Evolutionary conservation across 2,797 vertebrate species (phyloP).

Genomic region (Pterois miles): DNA sequence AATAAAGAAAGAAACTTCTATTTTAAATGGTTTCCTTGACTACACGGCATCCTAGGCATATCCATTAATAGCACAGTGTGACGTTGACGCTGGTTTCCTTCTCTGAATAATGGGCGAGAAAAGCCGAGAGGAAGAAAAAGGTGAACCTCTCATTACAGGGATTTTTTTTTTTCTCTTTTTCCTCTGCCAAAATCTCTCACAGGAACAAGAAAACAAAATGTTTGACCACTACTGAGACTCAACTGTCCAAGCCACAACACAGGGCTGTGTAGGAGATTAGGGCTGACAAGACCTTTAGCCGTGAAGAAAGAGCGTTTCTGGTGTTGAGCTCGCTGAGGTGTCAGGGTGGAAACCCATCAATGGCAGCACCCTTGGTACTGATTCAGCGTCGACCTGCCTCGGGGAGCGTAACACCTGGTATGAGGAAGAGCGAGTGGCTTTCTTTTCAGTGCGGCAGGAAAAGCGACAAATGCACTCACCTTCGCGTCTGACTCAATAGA

Average conservation of each 20-base stretch:
- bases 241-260: conserved; percentile 12
- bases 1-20: conserved; percentile 33
- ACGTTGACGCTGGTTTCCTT: conserved; percentile 62
- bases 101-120: conserved; percentile 45
- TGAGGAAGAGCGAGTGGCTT: conserved; percentile 20
- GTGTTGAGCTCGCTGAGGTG: conserved; percentile 24
- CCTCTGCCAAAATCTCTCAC: conserved; percentile 20
- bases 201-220: conserved; percentile 38
- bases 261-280: conserved; percentile 30
- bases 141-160: conserved; percentile 23
- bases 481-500: conserved; percentile 68
- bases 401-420: background rate
- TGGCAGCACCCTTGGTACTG: conserved; percentile 26
- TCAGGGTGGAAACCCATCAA: conserved; percentile 27
- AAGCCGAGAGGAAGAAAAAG: conserved; percentile 33
- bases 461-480: conserved; percentile 62
- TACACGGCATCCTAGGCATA: conserved; percentile 70
- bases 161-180: background rate
- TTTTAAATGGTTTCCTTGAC: conserved; percentile 78
- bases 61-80: conserved; percentile 76
- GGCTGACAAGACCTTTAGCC: conserved; percentile 47
- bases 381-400: conserved; percentile 20
- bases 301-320: conserved; percentile 41
- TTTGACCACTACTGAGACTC: conserved; percentile 29
- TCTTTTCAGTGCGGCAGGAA: conserved; percentile 35